A percentile compares a stretch with the other conserved stretches of the same genome.
Evolutionary conservation across 2,888 invertebrate species (phyloP).

Genomic region (Helobdella robusta): DNA sequence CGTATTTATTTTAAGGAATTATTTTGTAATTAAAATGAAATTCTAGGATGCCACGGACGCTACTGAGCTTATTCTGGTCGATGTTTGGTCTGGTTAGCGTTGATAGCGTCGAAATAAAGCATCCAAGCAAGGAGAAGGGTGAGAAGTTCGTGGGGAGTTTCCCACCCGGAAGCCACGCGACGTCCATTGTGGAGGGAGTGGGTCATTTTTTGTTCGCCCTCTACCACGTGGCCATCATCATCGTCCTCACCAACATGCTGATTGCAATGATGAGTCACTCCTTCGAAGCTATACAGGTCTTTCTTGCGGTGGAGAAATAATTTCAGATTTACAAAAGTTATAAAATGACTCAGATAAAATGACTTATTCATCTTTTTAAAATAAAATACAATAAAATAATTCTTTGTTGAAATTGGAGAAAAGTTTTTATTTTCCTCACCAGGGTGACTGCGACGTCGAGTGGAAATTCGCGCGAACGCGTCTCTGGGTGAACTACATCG

Average conservation of each 20-base stretch:
- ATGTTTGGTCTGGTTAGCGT: constrained; percentile 49
- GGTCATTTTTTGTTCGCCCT: constrained; percentile 58
- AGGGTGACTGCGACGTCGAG: constrained; percentile 57
- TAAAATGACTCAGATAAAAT: too few relatives aligned
- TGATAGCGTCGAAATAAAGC: constrained; percentile 38
- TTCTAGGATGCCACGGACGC: constrained; percentile 45
- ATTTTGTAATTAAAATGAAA: too few relatives aligned
- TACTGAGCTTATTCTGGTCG: constrained; percentile 49
- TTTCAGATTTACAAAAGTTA: too few relatives aligned
- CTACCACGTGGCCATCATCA: constrained; percentile 64
- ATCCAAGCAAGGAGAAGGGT: constrained; percentile 31
- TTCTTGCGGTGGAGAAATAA: too few relatives aligned
- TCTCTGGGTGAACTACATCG: constrained; percentile 65
- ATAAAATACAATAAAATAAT: too few relatives aligned
- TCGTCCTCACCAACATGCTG: constrained; percentile 65
- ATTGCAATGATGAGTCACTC: constrained; percentile 70
- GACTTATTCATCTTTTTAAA: too few relatives aligned
- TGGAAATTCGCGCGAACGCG: constrained; percentile 69
- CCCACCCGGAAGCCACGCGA: constrained; percentile 31
- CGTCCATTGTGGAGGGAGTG: constrained; percentile 51
- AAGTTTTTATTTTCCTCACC: too few relatives aligned
- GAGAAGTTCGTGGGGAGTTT: constrained; percentile 26
- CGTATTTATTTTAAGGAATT: too few relatives aligned
- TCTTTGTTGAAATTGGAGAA: too few relatives aligned
- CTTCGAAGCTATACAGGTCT: constrained; percentile 60